Evolutionary conservation across 2,113 vertebrate species (phyloP), one percentile per base, ranked within the genome.

Genomic region (Clarias macrocephalus): DNA sequence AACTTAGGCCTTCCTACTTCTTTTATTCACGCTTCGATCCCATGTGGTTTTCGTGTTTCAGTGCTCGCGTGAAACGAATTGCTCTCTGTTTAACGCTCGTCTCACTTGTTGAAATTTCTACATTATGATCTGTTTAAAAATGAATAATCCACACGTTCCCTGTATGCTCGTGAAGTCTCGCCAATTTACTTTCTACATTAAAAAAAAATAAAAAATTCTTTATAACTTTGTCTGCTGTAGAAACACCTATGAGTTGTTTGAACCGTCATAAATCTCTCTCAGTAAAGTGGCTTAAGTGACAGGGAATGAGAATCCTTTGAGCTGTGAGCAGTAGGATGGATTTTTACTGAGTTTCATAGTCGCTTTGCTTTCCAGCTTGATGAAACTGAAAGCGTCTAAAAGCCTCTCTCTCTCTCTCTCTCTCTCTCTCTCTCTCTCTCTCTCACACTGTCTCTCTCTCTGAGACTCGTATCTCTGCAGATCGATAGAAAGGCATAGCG

Each of bases 401-500:
- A 59, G 77, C 80, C 88, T 54, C 57, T 62, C 73, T 59, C 80
- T 57, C 33, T 33, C 48, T 48, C 6, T 48, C 5, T 0, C 6
- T 48, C 42, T 7, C 42, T 48, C 48, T 6, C 48, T 8, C 7
- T 48, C 57, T n/a, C n/a, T 42, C 33, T 37, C 33, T 37, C 2
- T 37, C 33, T 37, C 33, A 3, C 33, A 3, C 33, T 37, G 33
- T 37, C 33, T 2, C 33, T 37, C 33, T 37, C 33, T 37, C 33
- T 2, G 75, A 90, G 82, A 88, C 91, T 89, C 89, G 92, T 86
- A 79, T 87, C 88, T 88, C 84, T 92, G 91, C 89, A 81, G 95
- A 97, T 98, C 96, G 95, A 95, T 97, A 96, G 90, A 92, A 93
- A 94, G 93, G 95, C 86, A 66, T 92, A 93, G 91, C 95, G 93